phyloP scores from a whole-genome alignment of 2,113 vertebrate species.

The Burhinus oedicnemus region DNA sequence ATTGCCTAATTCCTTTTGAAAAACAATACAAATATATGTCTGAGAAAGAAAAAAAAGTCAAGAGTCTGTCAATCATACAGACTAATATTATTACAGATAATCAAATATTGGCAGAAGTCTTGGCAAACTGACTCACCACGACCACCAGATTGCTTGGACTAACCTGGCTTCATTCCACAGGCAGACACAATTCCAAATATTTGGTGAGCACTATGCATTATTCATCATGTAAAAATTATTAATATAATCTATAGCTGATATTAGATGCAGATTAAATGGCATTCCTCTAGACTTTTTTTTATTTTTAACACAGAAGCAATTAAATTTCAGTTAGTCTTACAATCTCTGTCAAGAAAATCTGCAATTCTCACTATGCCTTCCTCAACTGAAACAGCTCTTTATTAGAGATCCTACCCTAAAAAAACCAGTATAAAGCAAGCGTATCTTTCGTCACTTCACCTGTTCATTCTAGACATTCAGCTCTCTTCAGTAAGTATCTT shows the following conservation, averaged over 20 bases:
- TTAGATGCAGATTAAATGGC: neutral
- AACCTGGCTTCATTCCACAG: neutral
- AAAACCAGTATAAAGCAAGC: neutral
- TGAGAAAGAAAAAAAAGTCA: neutral
- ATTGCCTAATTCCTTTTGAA: neutral
- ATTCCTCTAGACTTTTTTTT: neutral
- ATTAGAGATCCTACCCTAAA: neutral
- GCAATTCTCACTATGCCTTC: neutral
- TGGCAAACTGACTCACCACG: neutral
- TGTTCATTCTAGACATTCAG: neutral
- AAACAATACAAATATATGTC: neutral
- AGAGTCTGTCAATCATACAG: neutral
- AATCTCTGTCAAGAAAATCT: neutral
- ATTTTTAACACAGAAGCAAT: neutral
- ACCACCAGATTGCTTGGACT: neutral
- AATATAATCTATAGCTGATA: neutral
- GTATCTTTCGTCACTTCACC: neutral
- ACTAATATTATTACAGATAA: neutral
- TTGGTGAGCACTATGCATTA: neutral
- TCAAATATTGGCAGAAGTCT: slow-evolving; percentile 5
- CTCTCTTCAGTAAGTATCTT: neutral
- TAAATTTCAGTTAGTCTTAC: neutral
- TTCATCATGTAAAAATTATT: neutral
- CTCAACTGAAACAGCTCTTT: neutral
- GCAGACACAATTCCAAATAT: neutral